Conservation (phyloP, 2,113 vertebrate genomes). For the Ailurus styani region DNA sequence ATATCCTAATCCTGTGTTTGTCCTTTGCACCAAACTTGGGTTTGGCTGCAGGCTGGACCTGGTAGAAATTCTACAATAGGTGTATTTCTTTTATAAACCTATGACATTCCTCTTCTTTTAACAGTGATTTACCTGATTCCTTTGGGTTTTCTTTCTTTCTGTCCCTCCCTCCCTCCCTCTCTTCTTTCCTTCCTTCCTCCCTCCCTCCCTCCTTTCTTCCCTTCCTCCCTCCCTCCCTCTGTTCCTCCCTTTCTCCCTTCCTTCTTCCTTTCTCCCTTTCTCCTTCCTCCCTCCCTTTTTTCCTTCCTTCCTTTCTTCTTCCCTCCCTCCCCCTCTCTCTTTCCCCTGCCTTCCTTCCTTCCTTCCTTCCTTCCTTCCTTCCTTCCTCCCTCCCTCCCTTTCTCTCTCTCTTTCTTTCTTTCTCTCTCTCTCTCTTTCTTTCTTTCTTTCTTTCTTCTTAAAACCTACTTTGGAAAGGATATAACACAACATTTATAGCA, state of each 20-base stretch:
- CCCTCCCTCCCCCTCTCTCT: too few species aligned
- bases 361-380: too few species aligned
- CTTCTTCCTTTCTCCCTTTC: not conserved
- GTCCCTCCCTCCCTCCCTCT: too few species aligned
- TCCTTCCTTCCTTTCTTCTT: not conserved
- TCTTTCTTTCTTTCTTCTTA: not conserved
- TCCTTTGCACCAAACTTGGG: not conserved
- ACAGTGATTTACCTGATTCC: not conserved
- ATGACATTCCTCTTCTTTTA: not conserved
- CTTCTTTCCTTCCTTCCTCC: too few species aligned
- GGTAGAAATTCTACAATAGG: not conserved
- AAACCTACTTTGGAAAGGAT: not conserved
- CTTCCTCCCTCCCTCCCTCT: too few species aligned
- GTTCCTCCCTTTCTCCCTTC: not conserved
- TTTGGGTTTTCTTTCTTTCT: not conserved
- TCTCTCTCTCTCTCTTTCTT: not conserved
- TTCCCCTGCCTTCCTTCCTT: too few species aligned
- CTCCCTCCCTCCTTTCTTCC: too few species aligned
- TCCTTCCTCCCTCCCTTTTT: too few species aligned
- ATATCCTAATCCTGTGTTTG: not conserved
- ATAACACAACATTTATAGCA: not conserved
- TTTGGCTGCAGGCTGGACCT: not conserved
- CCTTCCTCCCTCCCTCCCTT: too few species aligned
- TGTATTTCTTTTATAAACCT: not conserved
- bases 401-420: too few species aligned